Evolutionary conservation across 1,140 invertebrate species (phyloP), one percentile per base, ranked within the genome.

Genomic region (Drosophila eugracilis): DNA sequence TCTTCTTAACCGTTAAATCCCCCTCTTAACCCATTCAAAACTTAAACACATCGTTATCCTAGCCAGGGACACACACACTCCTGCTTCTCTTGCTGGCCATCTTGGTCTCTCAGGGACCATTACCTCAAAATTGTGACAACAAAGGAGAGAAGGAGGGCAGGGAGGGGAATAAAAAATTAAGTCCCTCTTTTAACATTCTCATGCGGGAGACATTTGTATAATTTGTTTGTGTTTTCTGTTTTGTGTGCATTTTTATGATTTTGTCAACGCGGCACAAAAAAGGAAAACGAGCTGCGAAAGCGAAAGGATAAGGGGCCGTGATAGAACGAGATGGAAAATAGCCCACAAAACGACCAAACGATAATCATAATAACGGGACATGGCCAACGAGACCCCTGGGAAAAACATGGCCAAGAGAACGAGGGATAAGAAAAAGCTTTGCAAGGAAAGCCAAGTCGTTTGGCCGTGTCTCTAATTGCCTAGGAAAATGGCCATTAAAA

Each of bases 141-240:
- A 75, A 54, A 45, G 48, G n/a, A 21, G 39, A n/a, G n/a, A n/a
- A n/a, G n/a, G n/a, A n/a, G 22, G n/a, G 9, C 4, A 50, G 44
- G 34, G 30, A 17, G n/a, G 42, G 17, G 41, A 34, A 73, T 70
- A 76, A 75, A 65, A 76, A 76, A 80, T 80, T 72, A 74, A 72
- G 79, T 78, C 73, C 49, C 41, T 60, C 45, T 63, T 28, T 53
- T 34, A 48, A 73, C 22, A 63, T 58, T 62, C 47, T 65, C 78
- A 84, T 70, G 53, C 70, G 78, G 78, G 74, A 85, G 76, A 84
- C 80, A 86, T 84, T 84, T 84, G 77, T 84, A 84, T 84, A 84
- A 84, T 86, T 84, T 84, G 80, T 84, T 84, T 86, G 84, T 75
- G 80, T 84, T 84, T 84, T 86, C 78, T 75, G 80, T 84, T 84